These are phyloP conservation scores for Ceratotherium simum DNA, from an alignment of 2,113 vertebrate species.

Conservation along the genomic window DNA sequence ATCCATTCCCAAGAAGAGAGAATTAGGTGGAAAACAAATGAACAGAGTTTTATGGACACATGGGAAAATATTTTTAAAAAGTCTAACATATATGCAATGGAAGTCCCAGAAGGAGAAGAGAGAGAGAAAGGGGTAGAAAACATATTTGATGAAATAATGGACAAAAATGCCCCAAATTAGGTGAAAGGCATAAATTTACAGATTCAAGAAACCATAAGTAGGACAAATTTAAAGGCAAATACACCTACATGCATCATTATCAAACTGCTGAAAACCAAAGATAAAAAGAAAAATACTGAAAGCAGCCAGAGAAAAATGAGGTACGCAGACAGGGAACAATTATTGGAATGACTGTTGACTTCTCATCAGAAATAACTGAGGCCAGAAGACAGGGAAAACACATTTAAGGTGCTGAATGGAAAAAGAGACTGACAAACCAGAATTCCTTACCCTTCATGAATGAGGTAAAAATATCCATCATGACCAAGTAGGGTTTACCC, in stretches of 20 bases:
- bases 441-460: background rate
- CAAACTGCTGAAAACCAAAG: background rate
- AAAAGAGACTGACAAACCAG: background rate
- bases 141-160: background rate
- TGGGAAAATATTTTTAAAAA: background rate
- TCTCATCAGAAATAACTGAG: background rate
- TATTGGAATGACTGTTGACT: background rate
- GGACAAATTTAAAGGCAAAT: background rate
- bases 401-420: background rate
- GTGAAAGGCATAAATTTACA: background rate
- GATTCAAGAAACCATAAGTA: background rate
- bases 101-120: background rate
- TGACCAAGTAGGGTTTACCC: background rate
- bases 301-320: background rate
- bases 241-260: background rate
- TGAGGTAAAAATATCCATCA: background rate
- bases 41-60: background rate
- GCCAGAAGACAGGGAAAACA: background rate
- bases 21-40: background rate
- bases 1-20: background rate
- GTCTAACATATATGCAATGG: background rate
- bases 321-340: background rate
- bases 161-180: background rate
- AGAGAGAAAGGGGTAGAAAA: background rate
- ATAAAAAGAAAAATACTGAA: background rate